Percentiles rank a stretch among this genome's conserved stretches.
Conservation (phyloP, 2,797 vertebrate species). For the Percopsis omiscomaycus region DNA sequence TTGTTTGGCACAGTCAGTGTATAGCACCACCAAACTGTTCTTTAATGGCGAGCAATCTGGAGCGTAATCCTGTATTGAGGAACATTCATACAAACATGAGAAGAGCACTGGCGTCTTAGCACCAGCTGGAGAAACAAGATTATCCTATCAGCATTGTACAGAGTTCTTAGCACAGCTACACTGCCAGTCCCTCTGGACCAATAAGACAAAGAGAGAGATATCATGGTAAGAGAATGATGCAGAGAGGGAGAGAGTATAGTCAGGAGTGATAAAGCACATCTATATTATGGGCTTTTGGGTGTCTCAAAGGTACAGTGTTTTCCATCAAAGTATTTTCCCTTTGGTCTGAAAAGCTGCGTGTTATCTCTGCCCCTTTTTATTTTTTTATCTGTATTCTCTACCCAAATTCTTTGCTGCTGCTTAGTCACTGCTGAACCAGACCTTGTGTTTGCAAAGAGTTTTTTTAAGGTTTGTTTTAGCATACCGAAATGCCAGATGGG, state of each 20-base stretch:
- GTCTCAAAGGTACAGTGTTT: slow-evolving; percentile 40
- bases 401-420: slow-evolving; percentile 38
- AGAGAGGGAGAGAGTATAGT: slow-evolving; percentile 37
- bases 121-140: slow-evolving; percentile 65
- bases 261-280: slow-evolving; percentile 45
- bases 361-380: slow-evolving; percentile 14
- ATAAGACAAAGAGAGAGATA: slow-evolving; percentile 37
- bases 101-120: slow-evolving; percentile 53
- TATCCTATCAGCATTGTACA: slow-evolving; percentile 64
- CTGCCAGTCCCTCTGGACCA: slow-evolving; percentile 45
- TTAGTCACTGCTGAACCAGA: slow-evolving; percentile 18
- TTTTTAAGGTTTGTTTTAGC: slow-evolving; percentile 39
- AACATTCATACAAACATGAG: slow-evolving; percentile 53
- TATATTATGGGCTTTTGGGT: slow-evolving; percentile 37
- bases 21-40: slow-evolving; percentile 58
- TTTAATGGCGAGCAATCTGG: slow-evolving; percentile 51
- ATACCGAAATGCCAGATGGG: slow-evolving; percentile 7
- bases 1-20: slow-evolving; percentile 66
- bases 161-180: slow-evolving; percentile 41
- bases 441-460: slow-evolving; percentile 32
- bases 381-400: slow-evolving; percentile 17
- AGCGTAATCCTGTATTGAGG: slow-evolving; percentile 48
- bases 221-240: slow-evolving; percentile 23
- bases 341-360: slow-evolving; percentile 28
- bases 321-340: slow-evolving; percentile 38